Evolutionary conservation across 2,888 invertebrate species (phyloP).

Genomic region (Dascillus cervinus): DNA sequence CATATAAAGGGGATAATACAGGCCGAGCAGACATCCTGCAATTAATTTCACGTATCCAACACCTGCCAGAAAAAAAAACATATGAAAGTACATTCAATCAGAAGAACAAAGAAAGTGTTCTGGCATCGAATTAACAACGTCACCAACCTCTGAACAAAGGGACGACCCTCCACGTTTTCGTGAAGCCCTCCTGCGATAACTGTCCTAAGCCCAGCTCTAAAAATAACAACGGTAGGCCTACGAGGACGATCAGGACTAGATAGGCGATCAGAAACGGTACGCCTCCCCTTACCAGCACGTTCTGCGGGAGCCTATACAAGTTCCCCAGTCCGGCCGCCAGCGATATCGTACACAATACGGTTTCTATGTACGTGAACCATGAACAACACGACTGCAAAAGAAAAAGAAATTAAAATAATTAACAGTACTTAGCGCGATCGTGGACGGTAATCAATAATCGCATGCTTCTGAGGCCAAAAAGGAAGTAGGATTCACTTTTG

Average conservation of each 20-base stretch:
- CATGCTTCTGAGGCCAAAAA: no score
- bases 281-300: slow-evolving; percentile 52
- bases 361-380: slow-evolving; percentile 40
- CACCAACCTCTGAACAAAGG: slow-evolving; percentile 55
- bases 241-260: slow-evolving; percentile 42
- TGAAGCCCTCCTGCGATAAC: slow-evolving; percentile 57
- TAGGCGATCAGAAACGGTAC: slow-evolving; percentile 49
- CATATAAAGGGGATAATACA: slow-evolving; percentile 53
- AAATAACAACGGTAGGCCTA: slow-evolving; percentile 52
- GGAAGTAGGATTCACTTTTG: no score
- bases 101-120: no score
- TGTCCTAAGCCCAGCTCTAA: slow-evolving; percentile 57
- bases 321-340: slow-evolving; percentile 51
- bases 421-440: no score
- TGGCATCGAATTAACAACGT: no score
- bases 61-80: slow-evolving; percentile 42
- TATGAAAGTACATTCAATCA: no score
- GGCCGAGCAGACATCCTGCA: slow-evolving; percentile 46
- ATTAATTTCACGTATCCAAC: slow-evolving; percentile 54
- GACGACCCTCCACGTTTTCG: slow-evolving; percentile 57
- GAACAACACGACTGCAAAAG: slow-evolving; percentile 35
- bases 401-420: slow-evolving; percentile 2
- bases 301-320: slow-evolving; percentile 52
- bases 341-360: slow-evolving; percentile 48
- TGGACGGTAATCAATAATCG: no score